These are phyloP conservation scores for Eulemur rubriventer DNA, from an alignment of 2,797 vertebrate genomes.

Conservation along the genomic window DNA sequence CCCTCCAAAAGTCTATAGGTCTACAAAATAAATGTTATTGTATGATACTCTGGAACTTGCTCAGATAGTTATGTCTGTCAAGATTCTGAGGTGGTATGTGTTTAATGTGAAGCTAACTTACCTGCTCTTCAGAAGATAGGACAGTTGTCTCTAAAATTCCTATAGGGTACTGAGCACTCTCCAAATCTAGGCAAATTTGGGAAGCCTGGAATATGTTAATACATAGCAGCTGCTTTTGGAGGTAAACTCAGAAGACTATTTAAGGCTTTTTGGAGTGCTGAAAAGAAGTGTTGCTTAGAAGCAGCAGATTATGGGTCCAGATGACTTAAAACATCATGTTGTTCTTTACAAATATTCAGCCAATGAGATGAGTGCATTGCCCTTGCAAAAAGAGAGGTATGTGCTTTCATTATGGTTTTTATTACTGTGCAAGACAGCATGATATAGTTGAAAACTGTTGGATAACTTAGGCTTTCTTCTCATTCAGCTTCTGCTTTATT, in stretches of 20 bases:
- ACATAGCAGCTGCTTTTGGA: background rate
- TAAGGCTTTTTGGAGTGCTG: background rate
- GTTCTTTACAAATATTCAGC: conserved; percentile 2
- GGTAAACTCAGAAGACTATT: background rate
- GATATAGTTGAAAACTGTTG: background rate
- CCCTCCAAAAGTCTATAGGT: background rate
- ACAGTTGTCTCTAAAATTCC: background rate
- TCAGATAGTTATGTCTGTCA: background rate
- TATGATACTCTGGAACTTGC: background rate
- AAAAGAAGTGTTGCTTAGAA: background rate
- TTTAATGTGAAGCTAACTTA: background rate
- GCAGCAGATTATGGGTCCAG: background rate
- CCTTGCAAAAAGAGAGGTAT: background rate
- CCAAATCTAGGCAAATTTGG: background rate
- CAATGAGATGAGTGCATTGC: background rate
- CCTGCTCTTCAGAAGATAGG: background rate
- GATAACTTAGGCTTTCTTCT: background rate
- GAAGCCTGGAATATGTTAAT: background rate
- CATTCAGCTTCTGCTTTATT: background rate
- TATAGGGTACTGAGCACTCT: background rate
- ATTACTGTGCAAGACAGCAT: background rate
- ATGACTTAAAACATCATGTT: conserved; percentile 28
- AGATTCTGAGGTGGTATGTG: background rate
- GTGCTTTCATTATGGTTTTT: background rate
- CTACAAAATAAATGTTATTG: background rate